Evolutionary conservation across 2,113 vertebrate genomes (phyloP).

Genomic region (Cephalopterus ornatus): DNA sequence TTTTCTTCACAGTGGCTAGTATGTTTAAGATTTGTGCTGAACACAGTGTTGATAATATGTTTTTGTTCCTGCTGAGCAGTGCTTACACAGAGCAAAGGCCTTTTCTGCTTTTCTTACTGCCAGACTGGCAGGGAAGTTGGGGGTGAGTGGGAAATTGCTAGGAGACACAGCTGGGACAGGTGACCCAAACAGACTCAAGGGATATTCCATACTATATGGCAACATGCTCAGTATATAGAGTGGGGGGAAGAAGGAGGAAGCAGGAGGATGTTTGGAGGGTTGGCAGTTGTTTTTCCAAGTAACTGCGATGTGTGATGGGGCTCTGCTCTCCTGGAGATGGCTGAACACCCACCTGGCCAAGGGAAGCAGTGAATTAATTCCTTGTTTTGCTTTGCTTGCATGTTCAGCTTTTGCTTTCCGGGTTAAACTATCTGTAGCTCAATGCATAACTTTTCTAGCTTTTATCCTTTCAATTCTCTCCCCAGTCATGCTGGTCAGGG

Average conservation of each 20-base stretch:
- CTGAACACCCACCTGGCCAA: background rate
- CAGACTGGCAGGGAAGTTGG: background rate
- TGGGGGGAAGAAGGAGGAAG: background rate
- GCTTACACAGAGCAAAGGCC: background rate
- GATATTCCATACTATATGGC: background rate
- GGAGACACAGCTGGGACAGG: background rate
- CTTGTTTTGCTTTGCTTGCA: background rate
- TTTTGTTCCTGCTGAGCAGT: background rate
- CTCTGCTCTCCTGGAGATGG: background rate
- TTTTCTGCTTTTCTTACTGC: background rate
- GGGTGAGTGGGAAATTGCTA: background rate
- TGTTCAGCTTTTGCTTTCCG: background rate
- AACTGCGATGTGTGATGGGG: background rate
- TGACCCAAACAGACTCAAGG: background rate
- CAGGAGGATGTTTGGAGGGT: background rate
- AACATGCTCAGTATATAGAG: background rate
- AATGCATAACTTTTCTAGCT: background rate
- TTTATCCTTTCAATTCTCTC: background rate
- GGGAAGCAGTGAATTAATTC: background rate
- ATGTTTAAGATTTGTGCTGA: background rate
- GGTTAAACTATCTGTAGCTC: background rate
- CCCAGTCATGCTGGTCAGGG: fast-evolving
- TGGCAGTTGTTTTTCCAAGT: background rate
- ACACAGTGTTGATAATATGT: background rate
- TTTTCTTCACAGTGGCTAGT: background rate